Evolutionary conservation across 2,888 invertebrate genomes (phyloP).

Genomic region (Xestoiulus laeticollis): DNA sequence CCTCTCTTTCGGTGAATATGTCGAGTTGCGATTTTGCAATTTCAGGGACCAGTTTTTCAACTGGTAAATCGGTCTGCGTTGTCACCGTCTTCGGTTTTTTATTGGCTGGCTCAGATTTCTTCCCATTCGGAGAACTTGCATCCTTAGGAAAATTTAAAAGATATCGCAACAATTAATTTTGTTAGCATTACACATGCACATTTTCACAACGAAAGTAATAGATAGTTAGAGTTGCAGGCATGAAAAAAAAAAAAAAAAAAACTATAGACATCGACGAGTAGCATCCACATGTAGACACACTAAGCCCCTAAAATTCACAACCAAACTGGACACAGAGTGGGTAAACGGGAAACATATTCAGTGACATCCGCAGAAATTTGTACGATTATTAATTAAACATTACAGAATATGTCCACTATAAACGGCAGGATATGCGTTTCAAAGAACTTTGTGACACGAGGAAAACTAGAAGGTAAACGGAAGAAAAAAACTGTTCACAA

Average conservation of each 20-base stretch:
- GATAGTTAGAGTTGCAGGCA: neutral
- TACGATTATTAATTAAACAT: too few species aligned
- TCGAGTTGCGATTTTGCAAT: constrained; percentile 77
- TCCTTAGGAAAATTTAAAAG: neutral
- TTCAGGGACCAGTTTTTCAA: constrained; percentile 77
- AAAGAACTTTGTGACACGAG: neutral
- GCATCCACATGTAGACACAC: too few species aligned
- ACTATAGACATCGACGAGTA: too few species aligned
- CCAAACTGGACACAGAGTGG: too few species aligned
- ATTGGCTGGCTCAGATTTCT: constrained; percentile 59
- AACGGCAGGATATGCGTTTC: neutral
- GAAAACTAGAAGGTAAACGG: neutral
- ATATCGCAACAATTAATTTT: neutral
- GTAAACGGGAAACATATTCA: too few species aligned
- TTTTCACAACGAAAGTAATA: neutral
- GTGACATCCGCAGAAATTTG: too few species aligned
- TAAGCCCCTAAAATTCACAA: too few species aligned
- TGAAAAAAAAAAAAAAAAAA: too few species aligned
- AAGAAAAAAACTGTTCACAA: constrained; percentile 6
- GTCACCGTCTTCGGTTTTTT: constrained; percentile 67
- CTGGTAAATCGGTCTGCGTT: constrained; percentile 79
- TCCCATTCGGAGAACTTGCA: constrained; percentile 5
- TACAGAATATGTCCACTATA: too few species aligned
- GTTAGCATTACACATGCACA: neutral
- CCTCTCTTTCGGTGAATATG: constrained; percentile 81